Evolutionary conservation across 2,888 invertebrate genomes (phyloP).

Genomic region (Oeneis ivallda): DNA sequence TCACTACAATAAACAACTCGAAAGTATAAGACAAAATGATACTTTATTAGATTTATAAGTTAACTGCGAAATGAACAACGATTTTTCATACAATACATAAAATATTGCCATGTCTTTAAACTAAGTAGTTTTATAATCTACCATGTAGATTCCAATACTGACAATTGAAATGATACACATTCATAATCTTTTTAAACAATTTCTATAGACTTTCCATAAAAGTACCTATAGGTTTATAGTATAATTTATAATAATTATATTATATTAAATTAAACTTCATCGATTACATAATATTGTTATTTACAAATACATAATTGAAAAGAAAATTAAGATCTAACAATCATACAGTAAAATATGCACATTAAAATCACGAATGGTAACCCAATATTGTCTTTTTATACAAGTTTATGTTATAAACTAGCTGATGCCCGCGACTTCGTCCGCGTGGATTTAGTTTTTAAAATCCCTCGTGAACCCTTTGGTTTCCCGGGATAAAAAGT

Average conservation of each 20-base stretch:
- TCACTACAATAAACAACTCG: too few relatives aligned
- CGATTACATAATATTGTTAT: background rate
- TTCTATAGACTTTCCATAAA: background rate
- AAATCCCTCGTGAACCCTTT: too few relatives aligned
- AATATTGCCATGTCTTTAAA: background rate
- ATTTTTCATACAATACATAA: background rate
- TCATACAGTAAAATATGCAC: background rate
- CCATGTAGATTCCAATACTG: conserved; percentile 14
- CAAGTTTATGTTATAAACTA: too few relatives aligned
- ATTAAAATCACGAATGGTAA: too few relatives aligned
- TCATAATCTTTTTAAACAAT: conserved; percentile 4
- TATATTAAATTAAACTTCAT: background rate
- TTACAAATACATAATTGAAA: background rate
- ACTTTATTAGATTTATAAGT: background rate
- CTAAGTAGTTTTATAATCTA: conserved; percentile 4
- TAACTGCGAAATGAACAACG: background rate
- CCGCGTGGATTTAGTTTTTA: too few relatives aligned
- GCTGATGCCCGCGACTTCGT: too few relatives aligned
- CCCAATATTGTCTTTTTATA: too few relatives aligned
- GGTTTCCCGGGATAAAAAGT: too few relatives aligned
- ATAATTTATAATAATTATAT: background rate
- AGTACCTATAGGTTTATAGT: background rate
- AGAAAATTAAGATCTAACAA: background rate
- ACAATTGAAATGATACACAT: background rate
- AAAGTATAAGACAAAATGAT: background rate